phyloP scores from a whole-genome alignment of 2,888 invertebrate genomes.

The Diarsia dahlii region DNA sequence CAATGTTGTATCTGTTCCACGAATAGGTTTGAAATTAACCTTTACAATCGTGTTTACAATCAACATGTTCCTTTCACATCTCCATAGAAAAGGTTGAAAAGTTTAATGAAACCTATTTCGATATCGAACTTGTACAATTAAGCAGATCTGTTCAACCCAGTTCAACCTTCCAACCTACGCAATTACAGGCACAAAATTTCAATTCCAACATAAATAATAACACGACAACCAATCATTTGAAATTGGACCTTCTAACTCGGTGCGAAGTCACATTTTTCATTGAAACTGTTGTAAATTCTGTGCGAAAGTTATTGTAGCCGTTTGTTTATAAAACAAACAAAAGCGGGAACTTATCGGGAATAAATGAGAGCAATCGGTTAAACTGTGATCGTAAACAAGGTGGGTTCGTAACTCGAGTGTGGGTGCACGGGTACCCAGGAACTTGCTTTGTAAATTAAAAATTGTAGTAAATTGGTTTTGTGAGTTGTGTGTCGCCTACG shows the following conservation, averaged over 20 bases:
- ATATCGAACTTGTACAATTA: constrained; percentile 46
- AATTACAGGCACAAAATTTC: constrained; percentile 51
- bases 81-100: constrained; percentile 2
- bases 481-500: constrained; percentile 58
- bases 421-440: constrained; percentile 19
- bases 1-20: neutral
- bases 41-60: neutral
- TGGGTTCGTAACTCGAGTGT: constrained; percentile 59
- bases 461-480: constrained; percentile 60
- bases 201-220: constrained; percentile 52
- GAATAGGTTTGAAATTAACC: neutral
- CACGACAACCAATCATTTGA: constrained; percentile 34
- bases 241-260: constrained; percentile 37
- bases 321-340: constrained; percentile 67
- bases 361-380: constrained; percentile 70
- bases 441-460: constrained; percentile 64
- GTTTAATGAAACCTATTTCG: constrained; percentile 31
- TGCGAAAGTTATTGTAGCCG: constrained; percentile 58
- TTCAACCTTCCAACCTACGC: constrained; percentile 45
- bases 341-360: constrained; percentile 65
- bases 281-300: constrained; percentile 35
- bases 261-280: constrained; percentile 44
- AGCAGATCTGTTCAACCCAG: constrained; percentile 42
- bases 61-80: neutral
- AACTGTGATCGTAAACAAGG: constrained; percentile 69